Conservation (phyloP, 2,888 invertebrate genomes). For the Sinohyriopsis cumingii region DNA sequence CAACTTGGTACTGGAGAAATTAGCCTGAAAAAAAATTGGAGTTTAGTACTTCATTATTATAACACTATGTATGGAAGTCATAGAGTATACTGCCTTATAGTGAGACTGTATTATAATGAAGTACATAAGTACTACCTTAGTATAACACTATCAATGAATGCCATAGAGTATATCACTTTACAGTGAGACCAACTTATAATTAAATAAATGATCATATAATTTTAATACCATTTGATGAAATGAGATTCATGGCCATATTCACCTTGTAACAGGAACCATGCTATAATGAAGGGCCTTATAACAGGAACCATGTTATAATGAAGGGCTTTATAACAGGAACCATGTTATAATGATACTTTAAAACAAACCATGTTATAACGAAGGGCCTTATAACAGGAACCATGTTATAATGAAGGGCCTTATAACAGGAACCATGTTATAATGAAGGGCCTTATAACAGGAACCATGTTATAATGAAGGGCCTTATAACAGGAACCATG, state of each 20-base stretch:
- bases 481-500: no score
- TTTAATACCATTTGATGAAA: not conserved
- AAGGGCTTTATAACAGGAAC: no score
- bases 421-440: no score
- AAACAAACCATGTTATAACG: no score
- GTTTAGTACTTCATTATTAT: not conserved
- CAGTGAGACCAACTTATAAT: not conserved
- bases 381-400: no score
- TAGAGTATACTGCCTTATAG: not conserved
- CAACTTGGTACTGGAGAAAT: conserved; percentile 86
- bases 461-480: no score
- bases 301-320: no score
- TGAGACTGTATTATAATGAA: not conserved
- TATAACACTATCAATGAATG: not conserved
- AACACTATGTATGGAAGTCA: not conserved
- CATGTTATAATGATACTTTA: no score
- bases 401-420: no score
- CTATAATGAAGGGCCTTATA: no score
- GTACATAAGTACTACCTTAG: not conserved
- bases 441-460: no score
- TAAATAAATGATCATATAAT: not conserved
- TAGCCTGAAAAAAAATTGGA: conserved; percentile 72
- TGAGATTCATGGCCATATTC: not conserved
- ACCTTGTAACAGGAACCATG: no score
- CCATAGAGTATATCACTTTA: not conserved